Base-by-base conservation (phyloP, 2,797 vertebrate species). In the Intellagama lesueurii region DNA sequence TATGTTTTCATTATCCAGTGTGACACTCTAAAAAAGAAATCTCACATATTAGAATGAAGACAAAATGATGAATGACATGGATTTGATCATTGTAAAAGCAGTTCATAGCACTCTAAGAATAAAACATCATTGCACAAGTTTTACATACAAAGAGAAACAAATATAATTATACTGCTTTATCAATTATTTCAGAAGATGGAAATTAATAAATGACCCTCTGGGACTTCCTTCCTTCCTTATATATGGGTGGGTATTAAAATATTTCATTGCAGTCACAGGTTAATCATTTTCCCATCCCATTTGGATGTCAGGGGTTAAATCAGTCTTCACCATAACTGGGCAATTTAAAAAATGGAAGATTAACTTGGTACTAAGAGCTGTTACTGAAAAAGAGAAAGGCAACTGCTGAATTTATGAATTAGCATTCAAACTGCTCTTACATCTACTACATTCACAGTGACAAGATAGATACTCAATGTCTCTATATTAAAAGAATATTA, bases 1-100 rank as follows among this genome's bases (percentile, higher is more conserved):
- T 95, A 97, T 90, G 94, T 83, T 97, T 91, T 97, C 97, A 95
- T 94, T 97, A 94, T 96, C 95, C 96, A 96, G 87, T 83, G 96
- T 95, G 90, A 94, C 92, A 89, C 66, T 96, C 97, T 98, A 93
- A 87, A 94, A 94, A 96, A 91, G 94, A 86, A 3, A 60, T 17
- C 82, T 75, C 9, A 81, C 60, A 69, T 35, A 77, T 77, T n/a
- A 68, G 85, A 83, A 86, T 68, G 4, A 40, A 24, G 28, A 35
- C 69, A 81, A 78, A 68, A 79, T 32, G 28, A 79, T 32, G 28
- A 82, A 47, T 12, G 30, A 12, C 49, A 24, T 81, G 92, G 85
- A 90, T 94, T 93, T 95, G 95, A 94, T 90, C 94, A 87, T 60
- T 86, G 4, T 30, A 86, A 80, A 80, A 32, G 8, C 5, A 16